A percentile compares a stretch with the other conserved stretches of the same genome.
phyloP scores from a whole-genome alignment of 2,113 vertebrate species.

The Cairina moschata region DNA sequence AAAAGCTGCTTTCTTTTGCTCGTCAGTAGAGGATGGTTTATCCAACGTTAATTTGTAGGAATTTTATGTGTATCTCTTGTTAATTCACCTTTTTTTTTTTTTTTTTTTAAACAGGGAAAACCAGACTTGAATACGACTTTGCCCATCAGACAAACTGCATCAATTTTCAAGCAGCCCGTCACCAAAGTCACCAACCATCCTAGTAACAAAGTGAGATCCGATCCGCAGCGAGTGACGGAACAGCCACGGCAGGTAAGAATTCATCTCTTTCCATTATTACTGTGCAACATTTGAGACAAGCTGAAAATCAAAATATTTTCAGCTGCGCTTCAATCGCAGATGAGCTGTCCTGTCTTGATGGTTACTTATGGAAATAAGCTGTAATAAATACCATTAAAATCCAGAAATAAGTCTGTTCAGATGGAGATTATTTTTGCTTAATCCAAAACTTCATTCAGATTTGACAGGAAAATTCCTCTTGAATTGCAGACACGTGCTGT shows the following conservation, averaged over 20 bases:
- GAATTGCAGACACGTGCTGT: not conserved
- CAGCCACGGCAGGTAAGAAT: constrained; percentile 86
- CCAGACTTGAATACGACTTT: constrained; percentile 89
- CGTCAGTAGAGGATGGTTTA: not conserved
- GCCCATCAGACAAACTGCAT: constrained; percentile 91
- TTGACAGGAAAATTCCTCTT: not conserved
- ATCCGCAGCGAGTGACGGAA: constrained; percentile 84
- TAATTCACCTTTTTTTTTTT: not conserved
- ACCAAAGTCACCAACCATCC: constrained; percentile 92
- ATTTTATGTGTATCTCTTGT: not conserved
- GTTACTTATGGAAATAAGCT: too few species aligned
- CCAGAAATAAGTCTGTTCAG: not conserved
- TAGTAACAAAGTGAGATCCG: constrained; percentile 88
- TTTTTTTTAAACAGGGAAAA: constrained; percentile 78
- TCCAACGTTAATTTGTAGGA: not conserved
- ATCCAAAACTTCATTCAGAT: not conserved
- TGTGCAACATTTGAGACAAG: not conserved
- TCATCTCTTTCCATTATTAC: not conserved
- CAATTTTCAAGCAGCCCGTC: constrained; percentile 93
- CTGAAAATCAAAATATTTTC: not conserved
- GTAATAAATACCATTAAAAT: not conserved
- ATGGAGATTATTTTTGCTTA: not conserved
- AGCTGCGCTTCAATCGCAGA: not conserved
- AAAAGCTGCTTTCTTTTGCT: not conserved
- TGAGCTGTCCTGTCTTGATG: not conserved